Base-by-base conservation (phyloP, 2,888 invertebrate species). In the Drosophila recens region DNA sequence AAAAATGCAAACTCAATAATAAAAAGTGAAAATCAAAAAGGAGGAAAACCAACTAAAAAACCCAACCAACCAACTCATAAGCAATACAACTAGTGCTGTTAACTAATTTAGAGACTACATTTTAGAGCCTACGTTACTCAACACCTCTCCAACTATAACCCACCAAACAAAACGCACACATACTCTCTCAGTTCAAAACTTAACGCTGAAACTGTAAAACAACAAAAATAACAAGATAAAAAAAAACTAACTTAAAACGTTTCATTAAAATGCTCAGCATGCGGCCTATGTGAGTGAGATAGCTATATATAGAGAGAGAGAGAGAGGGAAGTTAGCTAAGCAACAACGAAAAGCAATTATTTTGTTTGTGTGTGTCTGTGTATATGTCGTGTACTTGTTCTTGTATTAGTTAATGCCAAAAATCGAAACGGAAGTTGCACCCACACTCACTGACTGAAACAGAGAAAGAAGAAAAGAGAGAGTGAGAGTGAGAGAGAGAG, bases 311-410 rank as follows among this genome's bases (percentile, higher is more conserved):
- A 57, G 15, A 48, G 53, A 46, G 52, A 27, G 80, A 82, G 69
- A 71, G 9, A 62, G 30, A 48, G 53, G 43, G 58, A 27, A 63
- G 46, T 46, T 38, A 65, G 65, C 49, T 64, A 67, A 75, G 68
- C 74, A 78, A 85, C 87, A 89, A 82, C 89, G 87, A 84, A 80
- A 82, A 84, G 86, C 87, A 89, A 89, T 85, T 87, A 82, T 82
- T 80, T 82, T 83, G 72, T 83, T 77, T 75, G 83, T 73, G 70
- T 73, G 70, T 72, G 75, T 72, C 46, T 67, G 63, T 67, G 63
- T 72, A 64, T 57, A 63, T 57, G 51, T 66, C 63, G 56, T 64
- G 51, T 72, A 66, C 48, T 53, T 77, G 71, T 67, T 51, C 56
- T 61, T 79, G 76, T 82, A 73, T 75, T 86, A 88, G 84, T 86